These are phyloP conservation scores for Tenualosa thibaudeaui DNA, from an alignment of 2,797 vertebrate species.

Conservation along the genomic window DNA sequence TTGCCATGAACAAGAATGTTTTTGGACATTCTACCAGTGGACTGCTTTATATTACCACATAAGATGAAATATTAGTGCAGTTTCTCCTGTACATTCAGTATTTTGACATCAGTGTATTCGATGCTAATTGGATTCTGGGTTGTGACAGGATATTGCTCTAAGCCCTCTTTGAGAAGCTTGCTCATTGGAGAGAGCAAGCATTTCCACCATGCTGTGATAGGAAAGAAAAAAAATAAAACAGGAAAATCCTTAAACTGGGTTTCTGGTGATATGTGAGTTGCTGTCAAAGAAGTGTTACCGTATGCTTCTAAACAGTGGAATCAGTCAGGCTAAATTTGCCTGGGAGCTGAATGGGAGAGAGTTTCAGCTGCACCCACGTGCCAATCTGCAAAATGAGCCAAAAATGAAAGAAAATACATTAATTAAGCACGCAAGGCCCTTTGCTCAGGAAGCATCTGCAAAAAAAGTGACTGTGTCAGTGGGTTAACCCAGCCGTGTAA, in stretches of 20 bases:
- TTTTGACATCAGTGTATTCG: background rate
- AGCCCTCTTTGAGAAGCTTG: background rate
- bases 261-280: slow-evolving; percentile 28
- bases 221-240: background rate
- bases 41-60: background rate
- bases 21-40: background rate
- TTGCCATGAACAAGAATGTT: background rate
- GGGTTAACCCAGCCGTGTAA: slow-evolving; percentile 38
- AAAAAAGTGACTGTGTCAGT: slow-evolving; percentile 36
- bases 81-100: no score
- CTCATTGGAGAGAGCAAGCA: background rate
- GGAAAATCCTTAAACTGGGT: slow-evolving; percentile 19
- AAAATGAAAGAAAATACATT: slow-evolving; percentile 39
- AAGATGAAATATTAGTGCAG: background rate
- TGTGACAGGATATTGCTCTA: background rate
- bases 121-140: slow-evolving; percentile 13
- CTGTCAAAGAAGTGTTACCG: slow-evolving; percentile 23
- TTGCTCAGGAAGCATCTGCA: slow-evolving; percentile 37
- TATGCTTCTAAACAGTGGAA: slow-evolving; percentile 40
- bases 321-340: slow-evolving; percentile 41
- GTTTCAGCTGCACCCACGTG: background rate
- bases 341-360: slow-evolving; percentile 8
- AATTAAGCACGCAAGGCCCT: slow-evolving; percentile 38
- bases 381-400: slow-evolving; percentile 27
- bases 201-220: background rate